Evolutionary conservation across 2,113 vertebrate species (phyloP), one percentile per base, ranked within the genome.

Genomic region (Lycaon pictus): DNA sequence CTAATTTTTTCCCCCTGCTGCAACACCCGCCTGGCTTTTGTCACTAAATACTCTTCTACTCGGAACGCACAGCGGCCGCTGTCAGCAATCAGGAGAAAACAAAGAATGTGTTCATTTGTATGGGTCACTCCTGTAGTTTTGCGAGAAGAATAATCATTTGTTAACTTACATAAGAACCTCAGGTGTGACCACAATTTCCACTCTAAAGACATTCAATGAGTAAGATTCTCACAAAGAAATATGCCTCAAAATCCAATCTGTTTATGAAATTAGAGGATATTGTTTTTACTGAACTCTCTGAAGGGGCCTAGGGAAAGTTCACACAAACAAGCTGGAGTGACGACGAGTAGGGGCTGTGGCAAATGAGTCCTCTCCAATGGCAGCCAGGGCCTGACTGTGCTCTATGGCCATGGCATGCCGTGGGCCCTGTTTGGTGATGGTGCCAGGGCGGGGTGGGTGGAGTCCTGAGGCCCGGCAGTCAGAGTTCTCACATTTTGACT

Each of bases 271-370:
- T 32, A 69, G 51, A 74, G 10, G 22, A 53, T 32, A 2, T 0
- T 89, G 71, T 43, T 69, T 65, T 71, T 5, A 4, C 35, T 6
- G 37, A 56, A 29, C 29, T 87, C 83, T 94, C 74, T 32, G 12
- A 19, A 43, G 74, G 22, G 77, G 62, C 72, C 58, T 5, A 35
- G 87, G 37, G 32, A 7, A 0, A 2, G 13, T 56, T 84, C 5
- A 25, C 43, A 56, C 67, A 23, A 16, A 35, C 16, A 32, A 43
- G 35, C 0, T 6, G 20, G 62, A 63, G 11, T 29, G 32, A 19
- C 7, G 0, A 7, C 10, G 0, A 7, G 15, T 3, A 19, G 13
- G 48, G 17, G 55, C 29, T 2, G 25, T 32, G 11, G 60, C 32
- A 20, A 56, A 23, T 0, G 8, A 23, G 12, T 5, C 53, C 23